Evolutionary conservation across 2,888 invertebrate species (phyloP).

Genomic region (Herminia tarsipennalis): DNA sequence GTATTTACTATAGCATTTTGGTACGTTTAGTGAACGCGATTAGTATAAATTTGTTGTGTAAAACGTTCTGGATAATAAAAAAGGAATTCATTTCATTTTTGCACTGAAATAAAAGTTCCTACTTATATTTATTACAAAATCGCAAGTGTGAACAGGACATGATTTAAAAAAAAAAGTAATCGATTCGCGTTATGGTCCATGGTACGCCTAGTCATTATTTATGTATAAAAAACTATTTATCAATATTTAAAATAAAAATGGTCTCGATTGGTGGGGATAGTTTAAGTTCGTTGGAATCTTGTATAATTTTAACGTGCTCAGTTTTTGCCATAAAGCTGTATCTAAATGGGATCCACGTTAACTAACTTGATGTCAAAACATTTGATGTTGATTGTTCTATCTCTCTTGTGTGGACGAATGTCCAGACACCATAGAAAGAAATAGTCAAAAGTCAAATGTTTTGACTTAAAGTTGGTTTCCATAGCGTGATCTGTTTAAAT

Average conservation of each 20-base stretch:
- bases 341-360: too few species aligned
- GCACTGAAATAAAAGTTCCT: constrained; percentile 82
- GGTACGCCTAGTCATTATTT: constrained; percentile 84
- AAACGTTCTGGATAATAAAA: constrained; percentile 26
- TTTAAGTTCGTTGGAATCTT: constrained; percentile 50
- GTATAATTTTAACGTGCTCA: constrained; percentile 56
- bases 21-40: constrained; percentile 49
- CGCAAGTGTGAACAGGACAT: constrained; percentile 55
- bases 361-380: too few species aligned
- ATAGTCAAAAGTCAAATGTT: too few species aligned
- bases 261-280: constrained; percentile 63
- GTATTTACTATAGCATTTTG: constrained; percentile 48
- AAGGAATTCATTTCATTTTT: constrained; percentile 58
- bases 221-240: constrained; percentile 71
- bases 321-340: constrained; percentile 21
- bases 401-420: too few species aligned
- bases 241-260: constrained; percentile 67
- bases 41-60: constrained; percentile 44
- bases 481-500: too few species aligned
- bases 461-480: too few species aligned
- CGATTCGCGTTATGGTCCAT: constrained; percentile 73
- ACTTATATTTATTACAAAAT: constrained; percentile 75
- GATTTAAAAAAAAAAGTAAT: constrained; percentile 46
- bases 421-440: too few species aligned
- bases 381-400: too few species aligned